Evolutionary conservation across 2,113 vertebrate genomes (phyloP), one percentile per base, ranked within the genome.

Genomic region (Chitala chitala): DNA sequence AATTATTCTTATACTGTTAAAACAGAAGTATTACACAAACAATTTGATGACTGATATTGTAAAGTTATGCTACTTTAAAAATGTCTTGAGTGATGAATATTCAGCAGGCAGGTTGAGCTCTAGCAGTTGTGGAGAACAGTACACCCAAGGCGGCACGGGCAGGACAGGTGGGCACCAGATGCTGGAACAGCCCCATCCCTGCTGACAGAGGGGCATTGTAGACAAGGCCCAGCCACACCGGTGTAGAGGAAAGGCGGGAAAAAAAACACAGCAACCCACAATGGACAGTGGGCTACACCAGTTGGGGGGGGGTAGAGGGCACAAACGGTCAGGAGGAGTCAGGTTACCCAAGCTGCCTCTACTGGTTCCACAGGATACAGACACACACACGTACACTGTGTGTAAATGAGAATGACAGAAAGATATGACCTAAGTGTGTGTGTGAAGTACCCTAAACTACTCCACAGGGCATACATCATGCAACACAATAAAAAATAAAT

Each of bases 21-120:
- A n/a, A n/a, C n/a, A n/a, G n/a, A n/a, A n/a, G n/a, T n/a, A n/a
- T n/a, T n/a, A n/a, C n/a, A n/a, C n/a, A n/a, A n/a, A n/a, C n/a
- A n/a, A n/a, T n/a, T n/a, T n/a, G n/a, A n/a, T n/a, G n/a, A n/a
- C n/a, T n/a, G n/a, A n/a, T n/a, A n/a, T n/a, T n/a, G n/a, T n/a
- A n/a, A n/a, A n/a, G n/a, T n/a, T n/a, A n/a, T n/a, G n/a, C n/a
- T n/a, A n/a, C n/a, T n/a, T n/a, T n/a, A 90, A 89, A 89, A 86
- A 88, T 76, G 84, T 83, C 80, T 85, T 75, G 80, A 83, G 84
- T 86, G 87, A 89, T 89, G 87, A 89, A 89, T 89, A 85, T 12
- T 29, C 40, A 69, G 64, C 42, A 26, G 42, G 42, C 65, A 48
- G 63, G 36, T 50, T 85, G 84, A 84, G 77, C 83, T 80, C 83